These are phyloP conservation scores for Drosophila funebris DNA, from an alignment of 1,140 invertebrate genomes.

Conservation along the genomic window DNA sequence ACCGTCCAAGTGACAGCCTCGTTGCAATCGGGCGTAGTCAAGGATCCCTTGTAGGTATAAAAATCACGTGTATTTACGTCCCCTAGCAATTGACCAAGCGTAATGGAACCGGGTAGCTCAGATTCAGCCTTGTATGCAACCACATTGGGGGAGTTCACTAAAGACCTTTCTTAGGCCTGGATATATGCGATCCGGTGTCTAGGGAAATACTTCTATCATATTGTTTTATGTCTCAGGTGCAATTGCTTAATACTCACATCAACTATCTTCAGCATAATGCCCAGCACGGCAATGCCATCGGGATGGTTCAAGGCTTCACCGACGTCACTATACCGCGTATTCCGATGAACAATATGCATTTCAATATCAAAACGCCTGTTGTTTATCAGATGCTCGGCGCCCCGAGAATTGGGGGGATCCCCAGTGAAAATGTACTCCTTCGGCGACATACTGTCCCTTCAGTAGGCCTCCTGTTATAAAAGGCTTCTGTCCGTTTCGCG, in stretches of 20 bases:
- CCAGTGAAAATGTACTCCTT: constrained; percentile 89
- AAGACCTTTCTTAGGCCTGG: constrained; percentile 56
- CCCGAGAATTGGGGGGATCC: constrained; percentile 74
- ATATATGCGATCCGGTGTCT: constrained; percentile 47
- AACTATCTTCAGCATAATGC: constrained; percentile 60
- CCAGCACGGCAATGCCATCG: constrained; percentile 71
- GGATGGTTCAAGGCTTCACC: constrained; percentile 42
- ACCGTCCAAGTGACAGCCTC: constrained; percentile 96
- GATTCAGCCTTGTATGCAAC: constrained; percentile 22
- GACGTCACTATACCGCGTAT: constrained; percentile 45
- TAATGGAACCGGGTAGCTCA: constrained; percentile 44
- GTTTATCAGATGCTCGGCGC: constrained; percentile 68
- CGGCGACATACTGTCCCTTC: constrained; percentile 86
- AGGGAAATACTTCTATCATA: not conserved
- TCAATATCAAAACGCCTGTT: constrained; percentile 58
- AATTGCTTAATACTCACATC: constrained; percentile 21
- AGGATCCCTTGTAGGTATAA: constrained; percentile 93
- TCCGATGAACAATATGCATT: constrained; percentile 76
- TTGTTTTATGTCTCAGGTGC: not conserved
- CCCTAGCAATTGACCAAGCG: constrained; percentile 86
- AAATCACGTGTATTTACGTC: constrained; percentile 85
- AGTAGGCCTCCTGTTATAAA: constrained; percentile 87
- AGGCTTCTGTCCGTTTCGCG: constrained; percentile 84
- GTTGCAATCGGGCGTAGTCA: constrained; percentile 95
- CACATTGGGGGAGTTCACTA: constrained; percentile 25